Percentiles rank a stretch among this genome's conserved stretches.
phyloP scores from a whole-genome alignment of 2,113 vertebrate genomes.

The Setophaga kirtlandii region DNA sequence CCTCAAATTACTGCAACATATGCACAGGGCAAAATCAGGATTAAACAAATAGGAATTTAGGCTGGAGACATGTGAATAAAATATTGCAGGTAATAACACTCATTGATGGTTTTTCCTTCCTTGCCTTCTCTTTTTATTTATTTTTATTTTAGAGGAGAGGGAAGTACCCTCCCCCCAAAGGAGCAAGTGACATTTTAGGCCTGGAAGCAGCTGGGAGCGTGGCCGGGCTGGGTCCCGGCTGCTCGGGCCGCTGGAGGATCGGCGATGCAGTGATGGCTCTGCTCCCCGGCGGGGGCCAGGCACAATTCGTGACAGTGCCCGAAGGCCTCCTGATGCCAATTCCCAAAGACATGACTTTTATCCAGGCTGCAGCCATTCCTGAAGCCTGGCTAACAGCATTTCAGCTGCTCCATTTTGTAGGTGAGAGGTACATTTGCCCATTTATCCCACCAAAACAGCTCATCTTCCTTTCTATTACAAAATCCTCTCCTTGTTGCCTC shows the following conservation, averaged over 20 bases:
- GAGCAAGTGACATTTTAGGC: constrained; percentile 84
- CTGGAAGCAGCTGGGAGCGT: constrained; percentile 82
- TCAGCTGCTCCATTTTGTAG: constrained; percentile 83
- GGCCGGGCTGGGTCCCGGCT: constrained; percentile 71
- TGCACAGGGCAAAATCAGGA: not conserved
- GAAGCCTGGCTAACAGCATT: constrained; percentile 88
- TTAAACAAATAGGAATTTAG: not conserved
- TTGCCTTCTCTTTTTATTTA: not conserved
- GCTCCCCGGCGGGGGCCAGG: constrained; percentile 84
- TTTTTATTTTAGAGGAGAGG: constrained; percentile 77
- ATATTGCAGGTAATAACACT: not conserved
- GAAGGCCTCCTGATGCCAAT: constrained; percentile 80
- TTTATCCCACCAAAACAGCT: not conserved
- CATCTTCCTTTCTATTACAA: not conserved
- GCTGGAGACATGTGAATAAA: not conserved
- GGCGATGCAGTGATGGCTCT: constrained; percentile 83
- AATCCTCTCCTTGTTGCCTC: not conserved
- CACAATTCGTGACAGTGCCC: constrained; percentile 80
- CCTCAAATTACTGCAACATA: not conserved
- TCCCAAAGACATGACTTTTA: constrained; percentile 72
- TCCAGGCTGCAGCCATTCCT: constrained; percentile 84
- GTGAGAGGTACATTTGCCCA: constrained; percentile 51
- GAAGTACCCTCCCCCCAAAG: constrained; percentile 80
- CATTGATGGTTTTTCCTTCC: not conserved
- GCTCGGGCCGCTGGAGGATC: constrained; percentile 66